Conservation (phyloP, 2,888 invertebrate species). For the Ecdyonurus torrentis region DNA sequence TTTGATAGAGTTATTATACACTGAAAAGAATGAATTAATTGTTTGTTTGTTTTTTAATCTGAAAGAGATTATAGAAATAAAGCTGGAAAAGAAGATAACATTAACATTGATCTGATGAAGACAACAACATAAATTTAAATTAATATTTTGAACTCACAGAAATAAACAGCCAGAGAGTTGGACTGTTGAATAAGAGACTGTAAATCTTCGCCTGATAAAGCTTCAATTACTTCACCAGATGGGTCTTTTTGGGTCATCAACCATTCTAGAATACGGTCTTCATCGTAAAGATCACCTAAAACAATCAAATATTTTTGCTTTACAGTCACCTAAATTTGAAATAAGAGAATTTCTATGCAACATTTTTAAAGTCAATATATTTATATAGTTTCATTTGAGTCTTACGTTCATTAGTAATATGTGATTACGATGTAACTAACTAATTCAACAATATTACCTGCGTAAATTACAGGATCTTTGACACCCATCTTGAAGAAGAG, state of each 20-base stretch:
- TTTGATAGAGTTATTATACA: too few species aligned
- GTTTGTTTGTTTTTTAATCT: not conserved
- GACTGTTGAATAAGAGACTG: conserved; percentile 59
- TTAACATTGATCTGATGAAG: not conserved
- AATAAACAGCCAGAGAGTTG: conserved; percentile 73
- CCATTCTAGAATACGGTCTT: conserved; percentile 80
- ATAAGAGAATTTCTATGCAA: too few species aligned
- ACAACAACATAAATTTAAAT: not conserved
- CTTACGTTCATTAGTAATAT: too few species aligned
- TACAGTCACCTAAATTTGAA: not conserved
- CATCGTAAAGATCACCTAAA: conserved; percentile 67
- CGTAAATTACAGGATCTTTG: conserved; percentile 81
- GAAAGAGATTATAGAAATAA: not conserved
- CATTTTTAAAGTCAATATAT: too few species aligned
- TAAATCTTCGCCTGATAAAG: conserved; percentile 63
- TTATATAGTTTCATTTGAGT: too few species aligned
- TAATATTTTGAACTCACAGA: conserved; percentile 53
- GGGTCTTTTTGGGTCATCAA: conserved; percentile 82
- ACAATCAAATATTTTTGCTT: not conserved
- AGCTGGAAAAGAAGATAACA: not conserved
- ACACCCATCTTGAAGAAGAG: conserved; percentile 76
- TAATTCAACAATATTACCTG: too few species aligned
- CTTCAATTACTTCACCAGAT: conserved; percentile 78
- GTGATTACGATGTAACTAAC: too few species aligned
- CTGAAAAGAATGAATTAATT: too few species aligned